Evolutionary conservation across 2,888 invertebrate species (phyloP), one percentile per base, ranked within the genome.

Genomic region (Scaptomyza polygonia): DNA sequence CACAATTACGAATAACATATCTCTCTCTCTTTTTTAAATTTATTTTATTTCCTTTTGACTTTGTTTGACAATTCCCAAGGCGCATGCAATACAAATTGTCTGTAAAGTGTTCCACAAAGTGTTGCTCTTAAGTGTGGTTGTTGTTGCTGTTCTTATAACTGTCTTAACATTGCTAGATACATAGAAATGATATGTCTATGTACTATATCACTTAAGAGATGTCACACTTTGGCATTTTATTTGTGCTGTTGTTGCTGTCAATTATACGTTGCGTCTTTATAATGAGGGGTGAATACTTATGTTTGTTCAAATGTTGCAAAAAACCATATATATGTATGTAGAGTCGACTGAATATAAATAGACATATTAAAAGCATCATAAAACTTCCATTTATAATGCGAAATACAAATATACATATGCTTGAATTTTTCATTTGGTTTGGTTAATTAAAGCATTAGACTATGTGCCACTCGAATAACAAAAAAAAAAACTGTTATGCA

Each of bases 371-470:
- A 5, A 25, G 25, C 25, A 39, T 7, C 18, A 52, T 42, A 29
- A 57, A 42, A 62, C 6, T 30, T 39, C 14, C 48, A 66, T 58
- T 58, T 55, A 45, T 66, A 65, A 44, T 27, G 21, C 29, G 39
- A 43, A 27, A 30, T 7, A 54, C 30, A 49, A 30, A 40, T 34
- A 51, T n/a, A n/a, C n/a, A n/a, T 36, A 34, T 61, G 21, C n/a
- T 44, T n/a, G 11, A 11, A 16, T 39, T 39, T 32, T 18, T 30
- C 54, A 9, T 48, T 27, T 61, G 27, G 57, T 63, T 57, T 65
- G 70, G 34, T 57, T 77, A 77, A 79, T 79, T 79, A 68, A 77
- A 53, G 47, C 59, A 79, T 73, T 73, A 70, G 59, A 47, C 45
- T 29, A 11, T 21, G 40, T 61, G 36, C 39, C 39, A 45, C 42